A percentile compares a stretch with the other conserved stretches of the same genome.
These are phyloP conservation scores for Drosophila orosa DNA, from an alignment of 1,140 invertebrate species.

Conservation along the genomic window DNA sequence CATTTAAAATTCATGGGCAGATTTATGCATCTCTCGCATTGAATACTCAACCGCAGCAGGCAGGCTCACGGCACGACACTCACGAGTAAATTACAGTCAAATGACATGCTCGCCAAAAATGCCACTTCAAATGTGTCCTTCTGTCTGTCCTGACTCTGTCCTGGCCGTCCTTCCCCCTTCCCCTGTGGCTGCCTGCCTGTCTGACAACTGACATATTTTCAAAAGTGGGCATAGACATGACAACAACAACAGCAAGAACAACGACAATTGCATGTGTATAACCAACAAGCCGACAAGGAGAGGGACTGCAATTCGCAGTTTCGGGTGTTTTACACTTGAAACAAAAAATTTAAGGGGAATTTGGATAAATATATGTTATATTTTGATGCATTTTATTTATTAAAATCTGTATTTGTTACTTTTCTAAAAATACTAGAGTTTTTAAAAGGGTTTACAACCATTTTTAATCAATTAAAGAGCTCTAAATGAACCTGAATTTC, in stretches of 20 bases:
- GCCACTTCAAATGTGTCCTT: constrained; percentile 65
- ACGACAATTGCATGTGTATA: constrained; percentile 56
- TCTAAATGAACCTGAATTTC: background rate
- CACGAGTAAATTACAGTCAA: constrained; percentile 77
- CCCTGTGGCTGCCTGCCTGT: constrained; percentile 6
- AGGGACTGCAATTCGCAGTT: constrained; percentile 36
- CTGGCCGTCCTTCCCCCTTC: background rate
- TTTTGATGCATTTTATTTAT: background rate
- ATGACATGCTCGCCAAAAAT: constrained; percentile 80
- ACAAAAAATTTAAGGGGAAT: rapidly evolving
- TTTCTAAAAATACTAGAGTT: background rate
- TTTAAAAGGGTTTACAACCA: background rate
- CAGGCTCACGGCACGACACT: constrained; percentile 42
- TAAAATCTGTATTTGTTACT: background rate
- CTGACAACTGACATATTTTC: constrained; percentile 78
- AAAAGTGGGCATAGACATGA: constrained; percentile 80
- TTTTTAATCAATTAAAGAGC: background rate
- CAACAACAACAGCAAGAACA: constrained; percentile 75
- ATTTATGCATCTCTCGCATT: constrained; percentile 66
- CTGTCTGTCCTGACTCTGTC: constrained; percentile 1
- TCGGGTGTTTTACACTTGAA: constrained; percentile 15
- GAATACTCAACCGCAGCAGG: constrained; percentile 39
- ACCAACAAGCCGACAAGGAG: constrained; percentile 41
- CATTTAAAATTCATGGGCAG: constrained; percentile 54
- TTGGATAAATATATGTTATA: background rate